Evolutionary conservation across 2,888 invertebrate genomes (phyloP).

Genomic region (Parnassius orleans): DNA sequence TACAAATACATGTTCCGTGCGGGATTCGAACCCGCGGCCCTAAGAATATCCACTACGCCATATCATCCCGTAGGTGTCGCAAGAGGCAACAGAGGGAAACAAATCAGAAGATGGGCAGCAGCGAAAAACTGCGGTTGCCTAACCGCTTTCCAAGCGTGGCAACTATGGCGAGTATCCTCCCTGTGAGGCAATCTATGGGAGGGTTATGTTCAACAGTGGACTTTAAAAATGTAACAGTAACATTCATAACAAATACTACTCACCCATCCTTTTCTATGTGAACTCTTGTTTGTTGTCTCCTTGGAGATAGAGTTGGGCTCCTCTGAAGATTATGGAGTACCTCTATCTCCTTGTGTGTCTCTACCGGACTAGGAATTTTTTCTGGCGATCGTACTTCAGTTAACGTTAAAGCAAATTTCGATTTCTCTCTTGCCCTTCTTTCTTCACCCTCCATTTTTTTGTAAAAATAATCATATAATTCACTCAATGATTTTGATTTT

Average conservation of each 20-base stretch:
- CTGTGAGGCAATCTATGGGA: too few species aligned
- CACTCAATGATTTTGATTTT: constrained; percentile 75
- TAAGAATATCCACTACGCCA: too few species aligned
- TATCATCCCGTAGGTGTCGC: too few species aligned
- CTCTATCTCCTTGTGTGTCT: constrained; percentile 83
- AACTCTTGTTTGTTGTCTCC: constrained; percentile 64
- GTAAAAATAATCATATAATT: constrained; percentile 73
- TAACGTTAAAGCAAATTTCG: constrained; percentile 61
- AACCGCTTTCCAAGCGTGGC: too few species aligned
- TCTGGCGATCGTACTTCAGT: constrained; percentile 62
- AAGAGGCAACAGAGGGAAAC: too few species aligned
- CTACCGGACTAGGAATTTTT: constrained; percentile 73
- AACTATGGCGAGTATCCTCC: too few species aligned
- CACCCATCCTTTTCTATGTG: constrained; percentile 71
- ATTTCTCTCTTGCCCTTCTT: constrained; percentile 47
- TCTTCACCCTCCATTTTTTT: constrained; percentile 56
- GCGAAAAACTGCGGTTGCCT: too few species aligned
- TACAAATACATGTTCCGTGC: too few species aligned
- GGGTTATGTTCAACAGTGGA: too few species aligned
- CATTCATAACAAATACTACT: constrained; percentile 33
- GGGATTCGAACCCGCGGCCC: too few species aligned
- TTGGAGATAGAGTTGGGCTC: constrained; percentile 81
- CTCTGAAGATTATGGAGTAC: constrained; percentile 85
- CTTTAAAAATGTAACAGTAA: too few species aligned
- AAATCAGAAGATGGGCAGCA: too few species aligned